Evolutionary conservation across 2,888 invertebrate genomes (phyloP).

Genomic region (Agonopterix heracliana): DNA sequence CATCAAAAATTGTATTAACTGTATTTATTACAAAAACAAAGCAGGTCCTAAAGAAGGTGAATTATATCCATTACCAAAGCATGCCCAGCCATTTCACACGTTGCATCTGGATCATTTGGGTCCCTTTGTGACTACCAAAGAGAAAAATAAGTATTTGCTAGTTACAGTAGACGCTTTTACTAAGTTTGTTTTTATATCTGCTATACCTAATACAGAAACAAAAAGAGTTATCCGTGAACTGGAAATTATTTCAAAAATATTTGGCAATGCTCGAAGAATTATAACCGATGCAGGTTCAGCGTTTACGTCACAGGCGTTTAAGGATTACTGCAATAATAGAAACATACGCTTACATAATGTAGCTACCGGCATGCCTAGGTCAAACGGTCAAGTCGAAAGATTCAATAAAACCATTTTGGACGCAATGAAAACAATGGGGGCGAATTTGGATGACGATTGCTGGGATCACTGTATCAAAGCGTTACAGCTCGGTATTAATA

Average conservation of each 20-base stretch:
- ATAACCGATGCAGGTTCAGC: constrained; percentile 15
- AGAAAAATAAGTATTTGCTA: constrained; percentile 23
- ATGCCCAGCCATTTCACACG: constrained; percentile 23
- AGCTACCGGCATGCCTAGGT: constrained; percentile 18
- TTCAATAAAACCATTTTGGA: constrained; percentile 27
- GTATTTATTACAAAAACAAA: constrained; percentile 30
- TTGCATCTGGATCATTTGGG: constrained; percentile 12
- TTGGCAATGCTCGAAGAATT: constrained; percentile 16
- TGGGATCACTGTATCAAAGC: constrained; percentile 26
- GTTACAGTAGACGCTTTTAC: constrained; percentile 33
- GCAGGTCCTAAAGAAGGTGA: constrained; percentile 15
- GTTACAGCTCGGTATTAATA: constrained; percentile 28
- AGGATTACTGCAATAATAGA: constrained; percentile 8
- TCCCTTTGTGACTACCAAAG: constrained; percentile 21
- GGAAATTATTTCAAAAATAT: constrained; percentile 11
- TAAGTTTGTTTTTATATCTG: constrained; percentile 29
- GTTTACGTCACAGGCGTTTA: constrained; percentile 12
- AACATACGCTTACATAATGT: constrained; percentile 15
- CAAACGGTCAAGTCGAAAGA: constrained; percentile 27
- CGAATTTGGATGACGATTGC: constrained; percentile 16
- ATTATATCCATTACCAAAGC: constrained; percentile 18
- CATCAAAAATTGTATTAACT: constrained; percentile 27
- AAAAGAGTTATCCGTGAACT: constrained; percentile 8
- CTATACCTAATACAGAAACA: constrained; percentile 12
- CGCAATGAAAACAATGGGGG: constrained; percentile 20